Evolutionary conservation across 2,888 invertebrate genomes (phyloP), one percentile per base, ranked within the genome.

Genomic region (Acheta domesticus): DNA sequence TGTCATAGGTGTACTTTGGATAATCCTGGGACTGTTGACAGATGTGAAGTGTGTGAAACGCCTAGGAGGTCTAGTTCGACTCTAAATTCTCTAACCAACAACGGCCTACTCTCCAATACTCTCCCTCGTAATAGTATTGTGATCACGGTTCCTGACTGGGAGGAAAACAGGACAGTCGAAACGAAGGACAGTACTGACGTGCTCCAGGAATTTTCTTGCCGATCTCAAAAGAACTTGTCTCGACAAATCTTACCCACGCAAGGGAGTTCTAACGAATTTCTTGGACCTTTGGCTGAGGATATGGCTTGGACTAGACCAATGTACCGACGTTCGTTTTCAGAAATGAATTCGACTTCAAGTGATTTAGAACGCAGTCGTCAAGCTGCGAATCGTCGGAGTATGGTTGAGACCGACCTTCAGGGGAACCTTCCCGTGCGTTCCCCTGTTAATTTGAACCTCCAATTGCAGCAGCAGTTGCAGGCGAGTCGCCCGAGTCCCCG

Each of bases 41-140:
- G 92, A 81, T 95, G 95, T 86, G 93, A 93, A 84, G 93, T 93
- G 0, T 95, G 95, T 84, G 90, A 93, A 83, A 90, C 93, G 0
- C 94, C 94, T 0, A 88, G 91, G 83, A 88, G 84, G 82, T 82
- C 83, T 21, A 83, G 83, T 80, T 82, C 82, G 75, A 82, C 83
- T 20, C 78, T 80, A 74, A 82, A 80, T 49, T 80, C 79, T 74
- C 73, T 76, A 12, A 21, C 79, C 16, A 79, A 88, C 79, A 20
- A 77, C 16, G 77, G 79, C 4, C 49, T 76, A n/a, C 49, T 84
- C 81, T 83, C 84, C 49, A 83, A 83, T 77, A 89, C 90, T 77
- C 87, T 87, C 21, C 87, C 87, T 2, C 86, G 87, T 78, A 88
- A 87, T 80, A 87, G 87, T 12, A 87, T 88, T 36, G 87, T 88